Evolutionary conservation across 2,888 invertebrate species (phyloP).

Genomic region (Campoplex nolae): DNA sequence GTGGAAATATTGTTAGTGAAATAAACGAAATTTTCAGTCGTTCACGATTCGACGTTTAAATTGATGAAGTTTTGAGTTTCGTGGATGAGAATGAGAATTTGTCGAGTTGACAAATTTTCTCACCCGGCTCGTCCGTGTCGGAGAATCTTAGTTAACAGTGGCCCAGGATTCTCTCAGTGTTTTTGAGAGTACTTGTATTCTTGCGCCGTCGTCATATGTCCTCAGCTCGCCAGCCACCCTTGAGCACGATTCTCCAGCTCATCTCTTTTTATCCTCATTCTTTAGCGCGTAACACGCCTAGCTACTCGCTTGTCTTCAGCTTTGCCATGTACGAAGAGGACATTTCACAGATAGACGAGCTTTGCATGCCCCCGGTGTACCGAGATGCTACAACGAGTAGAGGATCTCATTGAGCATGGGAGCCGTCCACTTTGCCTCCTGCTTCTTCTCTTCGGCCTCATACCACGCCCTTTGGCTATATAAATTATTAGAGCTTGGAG

Average conservation of each 20-base stretch:
- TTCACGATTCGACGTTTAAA: neutral
- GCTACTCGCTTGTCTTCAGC: slow-evolving; percentile 71
- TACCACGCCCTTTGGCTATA: slow-evolving; percentile 78
- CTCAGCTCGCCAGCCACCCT: slow-evolving; percentile 72
- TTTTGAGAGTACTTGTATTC: slow-evolving; percentile 76
- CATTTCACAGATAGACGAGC: slow-evolving; percentile 73
- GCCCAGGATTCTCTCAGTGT: slow-evolving; percentile 73
- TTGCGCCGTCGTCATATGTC: slow-evolving; percentile 56
- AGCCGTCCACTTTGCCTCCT: slow-evolving; percentile 55
- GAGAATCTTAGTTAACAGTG: slow-evolving; percentile 59
- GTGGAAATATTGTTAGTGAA: neutral
- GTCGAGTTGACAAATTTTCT: slow-evolving; percentile 65
- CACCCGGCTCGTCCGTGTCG: slow-evolving; percentile 13
- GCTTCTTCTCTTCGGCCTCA: neutral
- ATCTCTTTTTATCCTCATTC: slow-evolving; percentile 64
- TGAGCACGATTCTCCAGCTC: slow-evolving; percentile 78
- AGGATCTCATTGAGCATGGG: slow-evolving; percentile 66
- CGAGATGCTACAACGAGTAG: slow-evolving; percentile 38
- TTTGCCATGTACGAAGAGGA: slow-evolving; percentile 68
- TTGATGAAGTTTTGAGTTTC: neutral
- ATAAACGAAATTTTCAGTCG: neutral
- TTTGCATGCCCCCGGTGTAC: slow-evolving; percentile 12
- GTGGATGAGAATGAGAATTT: slow-evolving; percentile 33
- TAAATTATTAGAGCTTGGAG: slow-evolving; percentile 81
- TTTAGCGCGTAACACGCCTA: slow-evolving; percentile 24